These are phyloP conservation scores for Dynastes tityus DNA, from an alignment of 2,888 invertebrate species.

Conservation along the genomic window DNA sequence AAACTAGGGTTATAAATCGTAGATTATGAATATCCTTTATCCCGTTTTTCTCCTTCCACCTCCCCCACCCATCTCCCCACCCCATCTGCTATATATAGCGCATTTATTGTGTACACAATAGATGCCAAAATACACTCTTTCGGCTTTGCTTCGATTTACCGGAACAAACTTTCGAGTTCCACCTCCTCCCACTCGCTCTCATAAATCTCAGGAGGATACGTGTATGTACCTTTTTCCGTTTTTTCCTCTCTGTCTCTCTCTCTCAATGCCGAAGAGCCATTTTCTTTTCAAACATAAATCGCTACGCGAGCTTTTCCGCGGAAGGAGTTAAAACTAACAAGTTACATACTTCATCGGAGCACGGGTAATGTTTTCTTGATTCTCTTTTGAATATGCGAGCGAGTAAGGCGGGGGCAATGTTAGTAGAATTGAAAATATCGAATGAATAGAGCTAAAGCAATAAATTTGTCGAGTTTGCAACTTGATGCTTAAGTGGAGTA, in stretches of 20 bases:
- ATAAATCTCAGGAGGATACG: conserved; percentile 33
- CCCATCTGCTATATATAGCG: not conserved
- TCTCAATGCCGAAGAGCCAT: not conserved
- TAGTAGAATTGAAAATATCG: conserved; percentile 17
- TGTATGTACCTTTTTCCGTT: not conserved
- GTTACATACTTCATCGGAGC: conserved; percentile 22
- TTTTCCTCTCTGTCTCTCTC: not conserved
- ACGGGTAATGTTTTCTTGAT: conserved; percentile 35
- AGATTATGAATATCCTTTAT: conserved; percentile 31
- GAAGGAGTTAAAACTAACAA: conserved; percentile 45
- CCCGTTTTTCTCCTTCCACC: no score
- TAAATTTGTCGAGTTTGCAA: conserved; percentile 29
- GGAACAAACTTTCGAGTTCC: conserved; percentile 44
- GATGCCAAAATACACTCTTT: conserved; percentile 35
- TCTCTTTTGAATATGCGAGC: conserved; percentile 26
- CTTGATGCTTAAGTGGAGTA: not conserved
- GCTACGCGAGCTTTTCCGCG: conserved; percentile 8
- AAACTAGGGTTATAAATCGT: conserved; percentile 24
- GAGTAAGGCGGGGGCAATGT: not conserved
- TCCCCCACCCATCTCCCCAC: no score
- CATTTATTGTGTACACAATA: conserved; percentile 35
- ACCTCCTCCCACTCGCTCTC: not conserved
- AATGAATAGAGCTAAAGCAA: not conserved
- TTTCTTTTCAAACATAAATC: conserved; percentile 5
- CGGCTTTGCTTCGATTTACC: conserved; percentile 42